These are phyloP conservation scores for Cantharis rustica DNA, from an alignment of 2,888 invertebrate genomes.

Conservation along the genomic window DNA sequence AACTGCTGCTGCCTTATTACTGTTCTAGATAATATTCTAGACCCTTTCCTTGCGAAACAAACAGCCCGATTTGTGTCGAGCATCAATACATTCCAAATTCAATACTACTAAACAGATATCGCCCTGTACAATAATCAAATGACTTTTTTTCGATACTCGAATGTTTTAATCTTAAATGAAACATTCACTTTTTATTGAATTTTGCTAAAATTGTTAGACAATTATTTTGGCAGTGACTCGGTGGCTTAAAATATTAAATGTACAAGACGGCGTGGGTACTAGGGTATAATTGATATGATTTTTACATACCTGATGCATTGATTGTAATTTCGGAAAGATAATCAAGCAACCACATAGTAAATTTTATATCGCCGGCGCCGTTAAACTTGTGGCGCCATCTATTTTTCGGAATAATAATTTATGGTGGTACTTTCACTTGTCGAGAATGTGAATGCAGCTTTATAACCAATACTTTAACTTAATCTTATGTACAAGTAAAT, in stretches of 20 bases:
- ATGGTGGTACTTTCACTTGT: too few species aligned
- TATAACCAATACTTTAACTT: conserved; percentile 9
- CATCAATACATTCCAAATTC: background rate
- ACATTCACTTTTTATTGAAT: background rate
- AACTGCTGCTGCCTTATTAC: too few species aligned
- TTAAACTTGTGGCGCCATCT: background rate
- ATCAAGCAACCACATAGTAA: too few species aligned
- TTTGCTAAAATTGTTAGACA: background rate
- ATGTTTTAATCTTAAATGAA: background rate
- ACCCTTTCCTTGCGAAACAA: too few species aligned
- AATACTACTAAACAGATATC: conserved; percentile 40
- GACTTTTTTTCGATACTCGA: too few species aligned
- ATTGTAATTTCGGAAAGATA: background rate
- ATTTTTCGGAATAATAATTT: background rate
- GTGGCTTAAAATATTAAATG: background rate
- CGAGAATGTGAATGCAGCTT: background rate
- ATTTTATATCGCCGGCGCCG: too few species aligned
- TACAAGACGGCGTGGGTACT: background rate
- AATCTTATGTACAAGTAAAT: conserved; percentile 24
- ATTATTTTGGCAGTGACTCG: conserved; percentile 1
- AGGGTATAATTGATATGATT: background rate
- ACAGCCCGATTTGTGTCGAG: background rate
- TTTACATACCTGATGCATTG: background rate
- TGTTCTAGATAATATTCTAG: too few species aligned
- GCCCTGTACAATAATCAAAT: background rate